phyloP scores from a whole-genome alignment of 2,888 invertebrate genomes.

The Emmelina monodactyla region DNA sequence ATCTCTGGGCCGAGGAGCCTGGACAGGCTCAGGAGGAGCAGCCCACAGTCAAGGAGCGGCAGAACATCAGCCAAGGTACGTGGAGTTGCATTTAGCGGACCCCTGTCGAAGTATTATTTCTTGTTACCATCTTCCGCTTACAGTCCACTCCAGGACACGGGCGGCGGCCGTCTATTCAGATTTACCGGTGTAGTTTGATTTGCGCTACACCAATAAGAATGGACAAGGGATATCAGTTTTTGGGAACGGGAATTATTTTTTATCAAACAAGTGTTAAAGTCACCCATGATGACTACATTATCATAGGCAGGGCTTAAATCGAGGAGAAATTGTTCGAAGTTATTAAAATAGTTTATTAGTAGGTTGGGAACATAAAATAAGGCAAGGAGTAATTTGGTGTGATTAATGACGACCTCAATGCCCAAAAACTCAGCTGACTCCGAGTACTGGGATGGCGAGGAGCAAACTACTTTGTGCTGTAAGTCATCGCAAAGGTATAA shows the following conservation, averaged over 20 bases:
- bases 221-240: constrained; percentile 2
- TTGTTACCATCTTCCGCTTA: too few relatives aligned
- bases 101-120: too few relatives aligned
- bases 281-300: constrained; percentile 12
- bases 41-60: too few relatives aligned
- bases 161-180: too few relatives aligned
- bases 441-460: background rate
- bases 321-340: constrained; percentile 5
- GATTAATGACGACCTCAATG: background rate
- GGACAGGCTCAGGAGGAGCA: too few relatives aligned
- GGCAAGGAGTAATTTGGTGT: background rate
- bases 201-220: too few relatives aligned
- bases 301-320: constrained; percentile 8
- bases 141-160: too few relatives aligned
- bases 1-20: too few relatives aligned
- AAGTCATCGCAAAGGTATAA: constrained; percentile 2
- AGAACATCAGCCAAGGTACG: too few relatives aligned
- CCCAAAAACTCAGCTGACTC: constrained; percentile 3
- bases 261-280: constrained; percentile 11
- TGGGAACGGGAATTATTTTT: constrained; percentile 2
- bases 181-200: too few relatives aligned
- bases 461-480: background rate
- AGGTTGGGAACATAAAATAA: constrained; percentile 5
- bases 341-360: background rate
- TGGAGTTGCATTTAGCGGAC: too few relatives aligned